Percentiles rank a stretch among this genome's conserved stretches.
Conservation (phyloP, 2,888 invertebrate species). For the Scaeva pyrastri region DNA sequence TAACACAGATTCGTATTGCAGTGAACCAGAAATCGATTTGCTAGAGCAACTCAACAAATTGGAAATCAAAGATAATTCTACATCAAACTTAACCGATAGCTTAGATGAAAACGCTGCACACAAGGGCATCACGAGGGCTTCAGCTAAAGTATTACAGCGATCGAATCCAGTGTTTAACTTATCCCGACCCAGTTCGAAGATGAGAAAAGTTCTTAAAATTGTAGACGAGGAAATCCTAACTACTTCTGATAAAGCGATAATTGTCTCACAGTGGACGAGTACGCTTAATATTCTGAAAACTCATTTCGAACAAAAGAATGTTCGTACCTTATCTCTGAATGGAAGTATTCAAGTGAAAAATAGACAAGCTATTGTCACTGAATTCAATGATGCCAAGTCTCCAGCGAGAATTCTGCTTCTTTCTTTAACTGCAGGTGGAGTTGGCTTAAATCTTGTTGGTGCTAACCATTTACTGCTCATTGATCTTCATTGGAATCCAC, state of each 20-base stretch:
- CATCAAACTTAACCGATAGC: constrained; percentile 12
- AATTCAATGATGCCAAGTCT: constrained; percentile 88
- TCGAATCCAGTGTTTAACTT: constrained; percentile 90
- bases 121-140: constrained; percentile 85
- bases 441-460: constrained; percentile 96
- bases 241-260: constrained; percentile 89
- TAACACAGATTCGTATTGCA: constrained; percentile 78
- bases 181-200: constrained; percentile 87
- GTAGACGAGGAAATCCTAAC: constrained; percentile 85
- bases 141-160: constrained; percentile 87
- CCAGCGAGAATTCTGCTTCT: constrained; percentile 90
- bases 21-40: constrained; percentile 86
- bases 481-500: constrained; percentile 99
- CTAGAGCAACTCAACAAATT: constrained; percentile 88
- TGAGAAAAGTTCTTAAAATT: constrained; percentile 86
- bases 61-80: constrained; percentile 83
- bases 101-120: constrained; percentile 78
- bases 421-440: constrained; percentile 96
- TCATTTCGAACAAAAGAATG: constrained; percentile 85
- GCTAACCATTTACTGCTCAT: constrained; percentile 95
- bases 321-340: constrained; percentile 88
- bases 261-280: constrained; percentile 97
- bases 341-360: constrained; percentile 90
- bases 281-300: constrained; percentile 89
- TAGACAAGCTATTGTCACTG: constrained; percentile 88